Evolutionary conservation across 2,888 invertebrate species (phyloP).

Genomic region (Lasioglossum vierecki): DNA sequence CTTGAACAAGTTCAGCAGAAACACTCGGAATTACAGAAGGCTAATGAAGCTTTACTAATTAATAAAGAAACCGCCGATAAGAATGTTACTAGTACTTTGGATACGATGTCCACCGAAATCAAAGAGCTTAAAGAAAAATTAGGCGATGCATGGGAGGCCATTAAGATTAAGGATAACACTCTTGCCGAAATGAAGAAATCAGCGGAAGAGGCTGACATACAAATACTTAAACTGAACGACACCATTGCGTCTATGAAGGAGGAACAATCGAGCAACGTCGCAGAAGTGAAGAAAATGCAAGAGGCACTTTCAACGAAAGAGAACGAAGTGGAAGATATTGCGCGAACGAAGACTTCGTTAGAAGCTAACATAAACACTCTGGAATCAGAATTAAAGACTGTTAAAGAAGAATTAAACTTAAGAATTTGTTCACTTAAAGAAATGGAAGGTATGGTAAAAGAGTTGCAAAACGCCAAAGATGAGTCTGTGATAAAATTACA

Average conservation of each 20-base stretch:
- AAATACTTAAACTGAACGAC: conserved; percentile 79
- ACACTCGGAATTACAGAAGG: conserved; percentile 42
- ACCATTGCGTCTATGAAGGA: conserved; percentile 84
- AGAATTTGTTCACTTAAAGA: conserved; percentile 83
- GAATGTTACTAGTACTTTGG: conserved; percentile 42
- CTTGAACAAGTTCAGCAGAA: conserved; percentile 82
- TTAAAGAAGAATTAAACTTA: conserved; percentile 64
- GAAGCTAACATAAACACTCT: conserved; percentile 83
- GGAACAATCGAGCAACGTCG: conserved; percentile 75
- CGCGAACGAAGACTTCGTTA: conserved; percentile 85
- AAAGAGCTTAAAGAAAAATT: conserved; percentile 63
- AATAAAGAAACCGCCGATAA: conserved; percentile 44
- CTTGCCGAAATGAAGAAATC: conserved; percentile 36
- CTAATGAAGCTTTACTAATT: conserved; percentile 35
- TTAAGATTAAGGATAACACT: conserved; percentile 57
- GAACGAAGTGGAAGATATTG: conserved; percentile 83
- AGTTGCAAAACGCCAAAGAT: conserved; percentile 83
- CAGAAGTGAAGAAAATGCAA: conserved; percentile 26
- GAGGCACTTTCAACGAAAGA: conserved; percentile 31
- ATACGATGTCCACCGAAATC: conserved; percentile 45
- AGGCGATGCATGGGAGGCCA: conserved; percentile 40
- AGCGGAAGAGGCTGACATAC: conserved; percentile 68
- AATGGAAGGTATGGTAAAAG: conserved; percentile 83
- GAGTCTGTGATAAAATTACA: conserved; percentile 64
- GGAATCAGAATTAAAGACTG: conserved; percentile 68